Evolutionary conservation across 92 coral and sea anemone genomes (phyloP), one percentile per base, ranked within the genome.

Genomic region (Plumapathes pennacea): DNA sequence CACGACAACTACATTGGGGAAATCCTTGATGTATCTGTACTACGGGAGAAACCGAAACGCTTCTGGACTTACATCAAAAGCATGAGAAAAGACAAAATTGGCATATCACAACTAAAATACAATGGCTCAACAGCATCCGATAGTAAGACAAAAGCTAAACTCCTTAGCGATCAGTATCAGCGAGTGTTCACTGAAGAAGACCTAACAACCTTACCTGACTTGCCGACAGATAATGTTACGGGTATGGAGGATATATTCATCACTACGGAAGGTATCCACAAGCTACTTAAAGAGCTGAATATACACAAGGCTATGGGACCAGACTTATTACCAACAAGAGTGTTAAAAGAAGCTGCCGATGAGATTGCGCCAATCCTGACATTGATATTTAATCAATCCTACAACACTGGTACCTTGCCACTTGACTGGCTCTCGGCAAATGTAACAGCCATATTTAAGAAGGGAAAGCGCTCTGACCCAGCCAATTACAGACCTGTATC

Each of bases 281-380:
- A 60, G 14, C 44, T 60, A 60, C 56, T 60, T 39, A 15, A 24
- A 10, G 44, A 43, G 52, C 31, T 60, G 30, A 58, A 58, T 40
- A 17, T 12, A 40, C 38, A 25, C 19, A 42, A 60, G 38, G 68
- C 68, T 40, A 41, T 30, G 40, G 68, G 68, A 33, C 68, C 68
- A 12, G 55, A 60, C 38, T 37, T 60, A 32, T 40, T 60, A 40
- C 36, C 68, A 17, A 60, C 68, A 60, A 60, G 68, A 60, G 55
- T 60, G 9, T 46, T 60, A 60, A 60, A 60, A 53, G 55, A 60
- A 44, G 67, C 67, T 23, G 57, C 54, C 25, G 44, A n/a, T 26
- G 56, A 60, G 15, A 13, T 60, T 27, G 68, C 68, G 1, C 68
- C 68, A 10, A 28, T 60, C 27, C 55, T 40, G 25, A 53, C 68